A percentile compares a stretch with the other conserved stretches of the same genome.
These are phyloP conservation scores for Linepithema humile DNA, from an alignment of 1,140 invertebrate species.

Conservation along the genomic window DNA sequence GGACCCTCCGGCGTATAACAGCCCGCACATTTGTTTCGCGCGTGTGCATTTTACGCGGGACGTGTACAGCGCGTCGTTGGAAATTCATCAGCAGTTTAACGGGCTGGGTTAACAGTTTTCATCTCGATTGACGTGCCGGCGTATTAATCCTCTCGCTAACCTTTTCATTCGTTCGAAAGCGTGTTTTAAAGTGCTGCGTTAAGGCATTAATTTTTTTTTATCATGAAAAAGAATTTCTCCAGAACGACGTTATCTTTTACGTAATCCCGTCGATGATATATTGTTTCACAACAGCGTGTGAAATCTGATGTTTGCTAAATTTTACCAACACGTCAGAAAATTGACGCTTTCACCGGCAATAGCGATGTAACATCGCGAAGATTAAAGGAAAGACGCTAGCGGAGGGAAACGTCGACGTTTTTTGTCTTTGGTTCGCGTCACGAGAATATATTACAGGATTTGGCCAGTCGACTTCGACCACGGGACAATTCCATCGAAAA, in stretches of 20 bases:
- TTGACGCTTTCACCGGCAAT: background rate
- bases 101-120: constrained; percentile 26
- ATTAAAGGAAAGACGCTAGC: background rate
- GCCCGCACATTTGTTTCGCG: constrained; percentile 29
- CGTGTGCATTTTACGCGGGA: constrained; percentile 39
- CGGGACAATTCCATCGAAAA: constrained; percentile 31
- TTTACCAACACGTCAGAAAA: constrained; percentile 19
- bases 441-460: background rate
- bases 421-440: background rate
- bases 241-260: background rate
- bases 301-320: constrained; percentile 31
- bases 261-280: background rate
- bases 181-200: background rate
- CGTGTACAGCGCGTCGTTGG: constrained; percentile 17
- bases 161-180: background rate
- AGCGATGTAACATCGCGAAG: background rate
- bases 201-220: background rate
- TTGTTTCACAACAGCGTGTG: background rate
- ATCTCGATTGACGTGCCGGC: constrained; percentile 37
- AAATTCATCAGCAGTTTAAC: constrained; percentile 55
- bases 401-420: background rate
- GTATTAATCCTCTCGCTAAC: constrained; percentile 37
- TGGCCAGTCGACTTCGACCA: background rate
- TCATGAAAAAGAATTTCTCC: background rate
- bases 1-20: constrained; percentile 24